Evolutionary conservation across 2,888 invertebrate species (phyloP), one percentile per base, ranked within the genome.

Genomic region (Dasysyrphus albostriatus): DNA sequence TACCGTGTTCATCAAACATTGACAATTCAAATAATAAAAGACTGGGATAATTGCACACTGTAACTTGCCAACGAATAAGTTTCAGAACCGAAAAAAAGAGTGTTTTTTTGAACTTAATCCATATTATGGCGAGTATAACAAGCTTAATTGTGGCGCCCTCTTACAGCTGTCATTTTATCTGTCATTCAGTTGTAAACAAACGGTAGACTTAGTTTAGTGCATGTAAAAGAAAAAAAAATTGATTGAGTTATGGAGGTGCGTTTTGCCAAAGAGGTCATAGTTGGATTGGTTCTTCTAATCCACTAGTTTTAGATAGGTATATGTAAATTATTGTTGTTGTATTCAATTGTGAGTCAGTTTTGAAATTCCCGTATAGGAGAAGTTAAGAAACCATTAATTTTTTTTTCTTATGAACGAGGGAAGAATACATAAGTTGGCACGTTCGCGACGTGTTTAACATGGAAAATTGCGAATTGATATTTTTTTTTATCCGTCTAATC

Each of bases 361-460:
- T 75, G 74, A 70, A 76, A 72, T 67, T 49, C 65, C 63, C 63
- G 69, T 14, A 74, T 67, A 63, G 74, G 56, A 74, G 49, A 63
- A 59, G 58, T 80, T 83, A 70, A 74, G 65, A 76, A 76, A 72
- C 72, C 61, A 76, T 76, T 49, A 70, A 42, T 75, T 72, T 37
- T 65, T 74, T 34, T 14, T 63, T 42, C 1, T 70, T 61, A 49
- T 37, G 2, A 39, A 74, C 75, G 70, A 42, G 80, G 59, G 3
- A 14, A 61, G 84, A 76, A 84, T 84, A 73, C 32, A n/a, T 37
- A 58, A 72, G 67, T 51, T 47, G 65, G 76, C 76, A 83, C 75
- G 76, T 73, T 59, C 34, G 16, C 37, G 72, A 81, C 84, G 75
- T 81, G 84, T 81, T 84, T 54, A 47, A 76, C 84, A 81, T 84